These are phyloP conservation scores for Microchirus variegatus DNA, from an alignment of 2,797 vertebrate species.

Conservation along the genomic window DNA sequence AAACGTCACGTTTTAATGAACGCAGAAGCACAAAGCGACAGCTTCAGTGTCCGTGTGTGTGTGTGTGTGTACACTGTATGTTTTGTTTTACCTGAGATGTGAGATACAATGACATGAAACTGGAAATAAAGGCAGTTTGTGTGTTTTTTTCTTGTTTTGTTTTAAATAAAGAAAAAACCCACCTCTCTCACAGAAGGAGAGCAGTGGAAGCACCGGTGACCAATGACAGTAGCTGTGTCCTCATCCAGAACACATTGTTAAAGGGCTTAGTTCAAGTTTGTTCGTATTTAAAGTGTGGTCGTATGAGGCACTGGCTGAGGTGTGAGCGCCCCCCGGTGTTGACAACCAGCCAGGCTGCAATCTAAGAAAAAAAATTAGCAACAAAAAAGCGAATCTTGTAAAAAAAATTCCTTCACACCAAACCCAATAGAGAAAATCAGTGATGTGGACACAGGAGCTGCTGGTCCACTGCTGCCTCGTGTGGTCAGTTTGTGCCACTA, in stretches of 20 bases:
- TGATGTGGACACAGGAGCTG: too few relatives aligned
- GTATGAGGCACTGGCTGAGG: too few relatives aligned
- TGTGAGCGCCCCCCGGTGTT: too few relatives aligned
- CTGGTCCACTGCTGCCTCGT: too few relatives aligned
- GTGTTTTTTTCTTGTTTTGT: not conserved
- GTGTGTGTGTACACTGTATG: not conserved
- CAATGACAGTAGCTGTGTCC: conserved; percentile 38
- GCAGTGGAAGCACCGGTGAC: conserved; percentile 8
- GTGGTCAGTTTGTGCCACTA: too few relatives aligned
- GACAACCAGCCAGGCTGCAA: too few relatives aligned
- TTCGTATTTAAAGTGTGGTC: too few relatives aligned
- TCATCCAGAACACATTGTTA: conserved; percentile 60
- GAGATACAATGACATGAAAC: not conserved
- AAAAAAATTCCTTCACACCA: too few relatives aligned
- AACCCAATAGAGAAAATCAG: too few relatives aligned
- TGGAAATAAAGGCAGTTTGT: conserved; percentile 9
- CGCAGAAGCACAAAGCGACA: conserved; percentile 10
- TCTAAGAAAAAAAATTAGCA: too few relatives aligned
- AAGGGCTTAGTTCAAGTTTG: not conserved
- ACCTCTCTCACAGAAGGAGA: conserved; percentile 34
- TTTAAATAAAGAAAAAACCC: conserved; percentile 21
- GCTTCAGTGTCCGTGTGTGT: conserved; percentile 7
- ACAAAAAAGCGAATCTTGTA: too few relatives aligned
- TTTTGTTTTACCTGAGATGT: not conserved
- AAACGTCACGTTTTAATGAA: too few relatives aligned